phyloP scores from a whole-genome alignment of 2,888 invertebrate species.

The Andrena bicolor region DNA sequence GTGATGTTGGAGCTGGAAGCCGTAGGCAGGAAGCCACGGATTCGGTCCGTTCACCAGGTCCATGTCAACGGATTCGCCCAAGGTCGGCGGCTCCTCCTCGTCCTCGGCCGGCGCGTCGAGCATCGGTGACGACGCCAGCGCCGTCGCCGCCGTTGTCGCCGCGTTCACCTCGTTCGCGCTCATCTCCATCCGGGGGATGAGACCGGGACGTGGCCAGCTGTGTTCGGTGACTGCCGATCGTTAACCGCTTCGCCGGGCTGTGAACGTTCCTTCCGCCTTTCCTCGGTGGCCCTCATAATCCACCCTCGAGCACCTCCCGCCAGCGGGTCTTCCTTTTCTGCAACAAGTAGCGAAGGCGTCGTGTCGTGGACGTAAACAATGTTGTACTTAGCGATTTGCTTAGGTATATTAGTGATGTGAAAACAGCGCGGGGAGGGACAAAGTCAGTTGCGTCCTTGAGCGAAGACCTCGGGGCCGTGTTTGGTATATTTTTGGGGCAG shows the following conservation, averaged over 20 bases:
- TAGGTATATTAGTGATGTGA: neutral
- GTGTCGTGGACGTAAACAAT: neutral
- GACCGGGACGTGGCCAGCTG: slow-evolving; percentile 64
- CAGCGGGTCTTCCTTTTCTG: slow-evolving; percentile 36
- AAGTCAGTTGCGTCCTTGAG: too few relatives aligned
- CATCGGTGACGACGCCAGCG: slow-evolving; percentile 64
- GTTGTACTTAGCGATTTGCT: neutral
- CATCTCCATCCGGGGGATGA: slow-evolving; percentile 52
- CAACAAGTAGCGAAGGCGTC: slow-evolving; percentile 14
- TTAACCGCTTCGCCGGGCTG: slow-evolving; percentile 81
- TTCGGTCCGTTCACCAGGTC: slow-evolving; percentile 87
- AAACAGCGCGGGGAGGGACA: too few relatives aligned
- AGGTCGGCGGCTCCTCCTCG: slow-evolving; percentile 66
- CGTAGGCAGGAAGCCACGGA: slow-evolving; percentile 93
- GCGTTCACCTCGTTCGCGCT: slow-evolving; percentile 56
- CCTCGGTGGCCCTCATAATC: slow-evolving; percentile 74
- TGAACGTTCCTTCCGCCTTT: slow-evolving; percentile 78
- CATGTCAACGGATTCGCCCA: slow-evolving; percentile 75
- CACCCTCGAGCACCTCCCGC: slow-evolving; percentile 49
- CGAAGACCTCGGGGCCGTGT: too few relatives aligned
- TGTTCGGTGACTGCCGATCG: slow-evolving; percentile 66
- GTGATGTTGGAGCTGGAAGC: slow-evolving; percentile 89
- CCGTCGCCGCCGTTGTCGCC: slow-evolving; percentile 57
- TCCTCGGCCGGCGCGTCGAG: slow-evolving; percentile 60
- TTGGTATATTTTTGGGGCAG: too few relatives aligned